Base-by-base conservation (phyloP, 2,797 vertebrate genomes). In the Molossus alvarezi region DNA sequence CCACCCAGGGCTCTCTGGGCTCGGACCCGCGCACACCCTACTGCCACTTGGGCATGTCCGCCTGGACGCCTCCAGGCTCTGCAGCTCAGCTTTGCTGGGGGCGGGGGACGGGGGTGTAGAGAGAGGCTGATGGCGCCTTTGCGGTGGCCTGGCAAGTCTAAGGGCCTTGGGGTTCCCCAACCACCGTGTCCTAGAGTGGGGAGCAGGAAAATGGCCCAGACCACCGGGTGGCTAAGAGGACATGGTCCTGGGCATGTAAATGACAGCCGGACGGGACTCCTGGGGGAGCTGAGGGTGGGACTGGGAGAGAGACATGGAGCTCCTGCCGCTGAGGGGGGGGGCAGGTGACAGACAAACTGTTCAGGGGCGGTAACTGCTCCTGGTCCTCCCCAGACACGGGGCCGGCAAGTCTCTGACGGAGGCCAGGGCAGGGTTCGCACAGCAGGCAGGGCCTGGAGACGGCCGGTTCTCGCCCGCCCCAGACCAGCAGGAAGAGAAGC, bases 31-130 rank as follows among this genome's bases (percentile, higher is more conserved):
- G 0, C 1, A 6, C 2, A 10, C 48, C 33, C 25, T 0, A 0
- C 27, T 8, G 12, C 18, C 29, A 0, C 7, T 1, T 6, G 23
- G n/a, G 15, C 0, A 0, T 18, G 23, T 11, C 62, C 23, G 2
- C 62, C 62, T 10, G 25, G 72, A 8, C 0, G 0, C 8, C 41
- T 17, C 33, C 1, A 25, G 14, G 10, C 21, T 57, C 48, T 6
- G 3, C 6, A 18, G 33, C 23, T 27, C 5, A 5, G n/a, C 4
- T 8, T 67, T 45, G 13, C 37, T 3, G 23, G 0, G 0, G 2
- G 23, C 0, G 0, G 4, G 53, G 62, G 37, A 13, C 11, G 41
- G 41, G 41, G 41, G 6, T 6, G 6, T 6, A 45, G 41, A 6
- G 41, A 45, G 41, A 45, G 41, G 41, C 29, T 0, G 4, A 9